Base-by-base conservation (phyloP, 2,888 invertebrate genomes). In the Melanostoma mellinum region DNA sequence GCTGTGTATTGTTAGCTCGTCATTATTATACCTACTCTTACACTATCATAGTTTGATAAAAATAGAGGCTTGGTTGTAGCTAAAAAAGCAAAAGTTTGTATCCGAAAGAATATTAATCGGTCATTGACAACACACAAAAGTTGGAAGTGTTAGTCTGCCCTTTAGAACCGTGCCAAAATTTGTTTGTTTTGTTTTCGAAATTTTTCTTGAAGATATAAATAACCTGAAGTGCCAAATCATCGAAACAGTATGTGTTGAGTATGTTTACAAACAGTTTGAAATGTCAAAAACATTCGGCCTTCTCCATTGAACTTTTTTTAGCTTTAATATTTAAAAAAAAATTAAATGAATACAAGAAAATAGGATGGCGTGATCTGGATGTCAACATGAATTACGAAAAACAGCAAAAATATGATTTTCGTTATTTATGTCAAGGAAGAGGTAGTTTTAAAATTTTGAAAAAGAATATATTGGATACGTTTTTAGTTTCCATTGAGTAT, bases 221-320 rank as follows among this genome's bases (percentile, higher is more conserved):
- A 8, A 8, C 6, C 4, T 6, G 50, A 32, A n/a, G 38, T 50
- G 36, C 30, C n/a, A 35, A 50, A 50, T 32, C 3, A 4, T 42
- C 20, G 20, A 20, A 20, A 20, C 20, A 6, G 4, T 38, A 20
- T 10, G 36, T 36, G 56, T 71, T 71, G 42, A 61, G 76, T 38
- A 71, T 76, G 65, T 81, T 76, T 67, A 76, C 58, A 75, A 80
- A 80, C 71, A 80, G 69, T 36, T 71, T 74, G 4, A 5, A 50
- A 63, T 58, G 6, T 67, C 33, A 67, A 38, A 1, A 63, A 46
- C 9, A n/a, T 10, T 42, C 42, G 20, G 20, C 20, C 20, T 20
- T 20, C 20, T 20, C 20, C 20, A 20, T 20, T 20, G 20, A 20
- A 20, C 20, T 20, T 20, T 20, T 20, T 20, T 20, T 20, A 20